Evolutionary conservation across 2,113 vertebrate species (phyloP).

Genomic region (Verasper variegatus): DNA sequence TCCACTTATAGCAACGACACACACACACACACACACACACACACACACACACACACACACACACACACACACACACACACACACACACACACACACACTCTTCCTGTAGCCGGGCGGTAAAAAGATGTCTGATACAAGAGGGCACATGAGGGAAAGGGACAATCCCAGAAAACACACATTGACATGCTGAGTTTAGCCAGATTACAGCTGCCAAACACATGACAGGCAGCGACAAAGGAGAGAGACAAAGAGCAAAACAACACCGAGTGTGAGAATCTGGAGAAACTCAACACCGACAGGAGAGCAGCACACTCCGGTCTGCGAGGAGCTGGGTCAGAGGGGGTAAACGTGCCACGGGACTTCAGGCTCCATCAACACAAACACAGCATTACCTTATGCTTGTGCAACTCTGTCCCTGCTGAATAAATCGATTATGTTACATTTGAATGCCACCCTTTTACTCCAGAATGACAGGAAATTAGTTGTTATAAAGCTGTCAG

Average conservation of each 20-base stretch:
- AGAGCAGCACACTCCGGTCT: slow-evolving; percentile 9
- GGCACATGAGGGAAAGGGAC: slow-evolving; percentile 12
- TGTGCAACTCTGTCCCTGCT: background rate
- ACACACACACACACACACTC: slow-evolving; percentile 5
- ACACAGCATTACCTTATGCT: background rate
- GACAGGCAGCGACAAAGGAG: slow-evolving; percentile 32
- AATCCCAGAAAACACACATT: background rate
- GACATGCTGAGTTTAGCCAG: slow-evolving; percentile 14
- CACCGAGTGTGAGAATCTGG: slow-evolving; percentile 31
- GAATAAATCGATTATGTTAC: background rate
- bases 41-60: slow-evolving; percentile 4
- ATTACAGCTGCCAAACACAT: slow-evolving; percentile 36
- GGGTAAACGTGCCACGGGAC: slow-evolving; percentile 28
- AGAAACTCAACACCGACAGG: slow-evolving; percentile 30
- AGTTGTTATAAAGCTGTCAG: background rate
- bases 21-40: slow-evolving; percentile 2
- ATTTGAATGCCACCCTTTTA: background rate
- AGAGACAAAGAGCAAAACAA: slow-evolving; percentile 31
- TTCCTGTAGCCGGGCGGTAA: slow-evolving; percentile 21
- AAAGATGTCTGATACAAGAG: background rate
- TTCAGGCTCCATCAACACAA: background rate
- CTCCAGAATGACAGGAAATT: background rate
- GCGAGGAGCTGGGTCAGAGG: background rate
- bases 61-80: background rate
- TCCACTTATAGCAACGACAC: slow-evolving; percentile 10